Percentiles rank a stretch among this genome's conserved stretches.
phyloP scores from a whole-genome alignment of 1,140 invertebrate species.

The Macrostomum lignano region DNA sequence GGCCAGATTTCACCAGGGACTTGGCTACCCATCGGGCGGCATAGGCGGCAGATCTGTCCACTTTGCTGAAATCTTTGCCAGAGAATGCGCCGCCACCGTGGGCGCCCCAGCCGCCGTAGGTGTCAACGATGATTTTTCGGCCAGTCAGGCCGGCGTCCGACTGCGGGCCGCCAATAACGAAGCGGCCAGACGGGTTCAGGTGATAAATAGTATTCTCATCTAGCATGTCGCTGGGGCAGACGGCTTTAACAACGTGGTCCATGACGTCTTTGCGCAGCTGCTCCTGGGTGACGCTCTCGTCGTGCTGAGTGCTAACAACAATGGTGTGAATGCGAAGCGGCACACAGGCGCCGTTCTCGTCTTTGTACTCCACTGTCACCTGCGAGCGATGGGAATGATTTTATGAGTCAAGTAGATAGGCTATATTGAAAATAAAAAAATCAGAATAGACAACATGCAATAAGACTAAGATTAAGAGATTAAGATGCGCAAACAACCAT shows the following conservation, averaged over 20 bases:
- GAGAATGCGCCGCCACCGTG: slow-evolving; percentile 82
- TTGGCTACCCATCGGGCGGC: slow-evolving; percentile 84
- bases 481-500: too few species aligned
- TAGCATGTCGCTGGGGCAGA: slow-evolving; percentile 69
- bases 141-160: slow-evolving; percentile 81
- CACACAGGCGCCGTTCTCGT: slow-evolving; percentile 40
- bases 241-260: slow-evolving; percentile 64
- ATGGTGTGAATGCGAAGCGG: slow-evolving; percentile 78
- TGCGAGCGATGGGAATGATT: too few species aligned
- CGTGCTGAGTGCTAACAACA: slow-evolving; percentile 82
- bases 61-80: slow-evolving; percentile 87
- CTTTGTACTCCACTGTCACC: slow-evolving; percentile 30
- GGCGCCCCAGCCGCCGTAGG: slow-evolving; percentile 90
- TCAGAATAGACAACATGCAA: too few species aligned
- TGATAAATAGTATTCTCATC: slow-evolving; percentile 68
- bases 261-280: slow-evolving; percentile 52
- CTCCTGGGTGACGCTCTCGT: slow-evolving; percentile 59
- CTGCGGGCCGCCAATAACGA: slow-evolving; percentile 72
- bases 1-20: slow-evolving; percentile 56
- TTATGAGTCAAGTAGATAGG: too few species aligned
- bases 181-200: slow-evolving; percentile 81
- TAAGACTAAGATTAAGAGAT: too few species aligned
- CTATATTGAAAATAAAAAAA: too few species aligned
- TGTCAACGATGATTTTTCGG: slow-evolving; percentile 87
- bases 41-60: slow-evolving; percentile 70